A percentile compares a stretch with the other conserved stretches of the same genome.
Evolutionary conservation across 2,888 invertebrate genomes (phyloP).

Genomic region (Calephelis perditalis): DNA sequence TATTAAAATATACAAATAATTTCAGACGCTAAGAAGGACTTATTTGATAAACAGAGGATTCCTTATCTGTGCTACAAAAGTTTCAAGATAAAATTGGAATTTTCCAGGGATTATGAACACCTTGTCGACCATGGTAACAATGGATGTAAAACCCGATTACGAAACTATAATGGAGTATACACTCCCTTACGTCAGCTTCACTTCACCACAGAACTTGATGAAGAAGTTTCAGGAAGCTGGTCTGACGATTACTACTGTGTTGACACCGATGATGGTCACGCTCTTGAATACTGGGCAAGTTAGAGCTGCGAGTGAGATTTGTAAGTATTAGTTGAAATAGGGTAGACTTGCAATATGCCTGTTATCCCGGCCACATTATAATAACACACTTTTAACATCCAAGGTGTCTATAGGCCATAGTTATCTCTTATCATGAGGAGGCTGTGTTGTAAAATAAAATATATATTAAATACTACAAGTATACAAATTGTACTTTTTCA

Average conservation of each 20-base stretch:
- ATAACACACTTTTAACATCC: too few species aligned
- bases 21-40: too few species aligned
- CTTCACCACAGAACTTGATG: slow-evolving; percentile 65
- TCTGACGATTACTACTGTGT: slow-evolving; percentile 45
- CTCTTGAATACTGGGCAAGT: slow-evolving; percentile 63
- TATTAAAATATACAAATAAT: too few species aligned
- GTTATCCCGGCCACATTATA: too few species aligned
- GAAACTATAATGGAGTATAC: slow-evolving; percentile 77
- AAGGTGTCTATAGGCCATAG: too few species aligned
- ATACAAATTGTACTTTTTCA: too few species aligned
- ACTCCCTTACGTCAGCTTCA: slow-evolving; percentile 73
- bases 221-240: slow-evolving; percentile 68
- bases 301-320: slow-evolving; percentile 63
- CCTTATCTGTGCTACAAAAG: too few species aligned
- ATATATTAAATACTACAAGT: too few species aligned
- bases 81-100: neutral
- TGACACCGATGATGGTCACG: slow-evolving; percentile 69
- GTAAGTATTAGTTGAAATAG: slow-evolving; percentile 43
- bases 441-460: too few species aligned
- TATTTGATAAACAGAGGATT: too few species aligned
- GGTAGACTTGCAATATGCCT: too few species aligned
- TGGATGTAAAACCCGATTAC: slow-evolving; percentile 75
- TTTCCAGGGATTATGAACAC: slow-evolving; percentile 72
- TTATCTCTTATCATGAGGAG: too few species aligned
- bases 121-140: slow-evolving; percentile 69